These are phyloP conservation scores for Spheniscus mendiculus DNA, from an alignment of 2,113 vertebrate genomes.

Conservation along the genomic window DNA sequence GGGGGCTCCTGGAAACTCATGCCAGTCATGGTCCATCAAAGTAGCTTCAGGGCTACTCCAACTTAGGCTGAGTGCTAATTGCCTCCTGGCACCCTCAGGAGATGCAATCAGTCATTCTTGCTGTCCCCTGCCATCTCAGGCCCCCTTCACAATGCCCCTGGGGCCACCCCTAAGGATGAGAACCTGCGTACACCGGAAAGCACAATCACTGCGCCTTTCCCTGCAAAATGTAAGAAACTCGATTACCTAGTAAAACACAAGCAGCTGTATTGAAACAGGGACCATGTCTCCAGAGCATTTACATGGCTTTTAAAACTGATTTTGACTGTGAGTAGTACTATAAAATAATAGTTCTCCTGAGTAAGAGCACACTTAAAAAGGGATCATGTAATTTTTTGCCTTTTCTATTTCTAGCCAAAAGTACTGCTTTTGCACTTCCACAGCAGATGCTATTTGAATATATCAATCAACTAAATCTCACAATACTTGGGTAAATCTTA, in stretches of 20 bases:
- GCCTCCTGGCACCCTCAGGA: neutral
- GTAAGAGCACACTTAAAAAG: neutral
- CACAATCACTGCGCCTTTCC: neutral
- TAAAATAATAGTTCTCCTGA: neutral
- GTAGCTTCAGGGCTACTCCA: neutral
- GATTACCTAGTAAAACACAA: neutral
- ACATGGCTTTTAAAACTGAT: neutral
- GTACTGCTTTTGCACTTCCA: neutral
- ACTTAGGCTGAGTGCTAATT: neutral
- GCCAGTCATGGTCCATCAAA: neutral
- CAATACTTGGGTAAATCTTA: neutral
- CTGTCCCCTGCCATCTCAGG: neutral
- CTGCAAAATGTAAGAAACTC: neutral
- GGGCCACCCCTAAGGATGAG: neutral
- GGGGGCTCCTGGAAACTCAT: neutral
- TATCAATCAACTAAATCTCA: neutral
- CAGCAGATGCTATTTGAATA: neutral
- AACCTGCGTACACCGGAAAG: neutral
- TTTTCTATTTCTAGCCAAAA: neutral
- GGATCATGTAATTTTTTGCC: neutral
- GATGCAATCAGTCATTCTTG: neutral
- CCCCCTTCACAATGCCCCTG: neutral
- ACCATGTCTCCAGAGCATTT: neutral
- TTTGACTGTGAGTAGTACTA: neutral
- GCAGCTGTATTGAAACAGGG: neutral